phyloP scores from a whole-genome alignment of 1,140 invertebrate genomes.

The Nixonia krombeini region DNA sequence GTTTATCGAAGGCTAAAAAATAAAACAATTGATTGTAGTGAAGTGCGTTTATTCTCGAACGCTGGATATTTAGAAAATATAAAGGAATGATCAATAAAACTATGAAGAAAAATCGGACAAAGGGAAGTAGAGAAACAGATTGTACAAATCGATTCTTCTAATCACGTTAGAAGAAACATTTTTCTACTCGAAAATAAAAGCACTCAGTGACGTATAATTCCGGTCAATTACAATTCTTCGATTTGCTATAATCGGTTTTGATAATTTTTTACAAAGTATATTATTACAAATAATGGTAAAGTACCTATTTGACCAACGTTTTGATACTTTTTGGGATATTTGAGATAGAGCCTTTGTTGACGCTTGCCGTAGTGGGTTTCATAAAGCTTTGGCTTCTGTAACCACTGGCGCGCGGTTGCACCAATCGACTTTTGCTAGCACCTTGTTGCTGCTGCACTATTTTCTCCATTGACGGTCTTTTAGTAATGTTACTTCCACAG shows the following conservation, averaged over 20 bases:
- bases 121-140: no score
- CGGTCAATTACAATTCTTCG: no score
- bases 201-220: no score
- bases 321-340: conserved; percentile 68
- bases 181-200: neutral
- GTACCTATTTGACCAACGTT: conserved; percentile 56
- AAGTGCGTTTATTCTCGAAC: no score
- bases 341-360: conserved; percentile 74
- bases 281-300: no score
- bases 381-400: conserved; percentile 74
- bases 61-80: no score
- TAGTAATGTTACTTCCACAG: conserved; percentile 77
- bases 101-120: neutral
- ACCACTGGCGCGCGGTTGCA: conserved; percentile 54
- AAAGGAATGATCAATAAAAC: neutral
- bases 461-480: conserved; percentile 35
- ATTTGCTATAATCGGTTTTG: no score
- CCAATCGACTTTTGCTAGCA: conserved; percentile 47
- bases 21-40: no score
- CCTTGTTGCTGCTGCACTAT: conserved; percentile 20
- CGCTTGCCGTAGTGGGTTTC: conserved; percentile 76
- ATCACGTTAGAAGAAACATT: neutral
- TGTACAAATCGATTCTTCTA: no score
- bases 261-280: no score
- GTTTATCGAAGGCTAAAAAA: no score